Percentiles rank a stretch among this genome's conserved stretches.
phyloP scores from a whole-genome alignment of 2,888 invertebrate genomes.

The Odontomyia ornata region DNA sequence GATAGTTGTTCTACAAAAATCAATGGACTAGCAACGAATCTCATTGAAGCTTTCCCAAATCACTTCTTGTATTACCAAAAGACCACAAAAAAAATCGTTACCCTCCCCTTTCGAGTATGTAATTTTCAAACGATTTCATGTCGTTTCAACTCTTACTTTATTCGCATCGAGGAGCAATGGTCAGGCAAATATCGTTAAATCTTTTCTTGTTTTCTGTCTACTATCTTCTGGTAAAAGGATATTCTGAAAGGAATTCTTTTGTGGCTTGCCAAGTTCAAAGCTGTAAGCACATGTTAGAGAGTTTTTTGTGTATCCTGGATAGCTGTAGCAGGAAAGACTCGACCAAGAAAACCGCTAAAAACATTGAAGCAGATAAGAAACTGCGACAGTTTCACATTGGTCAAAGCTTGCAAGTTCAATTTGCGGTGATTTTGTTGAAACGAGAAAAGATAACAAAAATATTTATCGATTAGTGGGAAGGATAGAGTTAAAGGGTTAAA shows the following conservation, averaged over 20 bases:
- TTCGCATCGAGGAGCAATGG: slow-evolving; percentile 45
- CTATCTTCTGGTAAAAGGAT: not conserved
- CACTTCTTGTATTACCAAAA: too few relatives aligned
- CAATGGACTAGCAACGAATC: too few relatives aligned
- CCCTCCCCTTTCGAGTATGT: slow-evolving; percentile 43
- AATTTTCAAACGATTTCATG: slow-evolving; percentile 45
- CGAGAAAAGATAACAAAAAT: not conserved
- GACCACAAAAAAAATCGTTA: not conserved
- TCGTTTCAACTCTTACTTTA: slow-evolving; percentile 38
- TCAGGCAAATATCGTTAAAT: slow-evolving; percentile 49
- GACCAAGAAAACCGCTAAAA: slow-evolving; percentile 23
- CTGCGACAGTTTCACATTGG: slow-evolving; percentile 24
- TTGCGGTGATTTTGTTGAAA: not conserved
- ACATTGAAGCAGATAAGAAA: slow-evolving; percentile 33
- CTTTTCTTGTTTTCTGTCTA: slow-evolving; percentile 19
- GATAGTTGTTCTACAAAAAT: too few relatives aligned
- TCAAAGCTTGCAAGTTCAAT: slow-evolving; percentile 21
- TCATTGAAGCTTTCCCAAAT: too few relatives aligned
- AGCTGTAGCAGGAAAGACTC: not conserved
- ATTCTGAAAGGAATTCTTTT: slow-evolving; percentile 6
- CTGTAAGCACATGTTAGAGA: slow-evolving; percentile 1
- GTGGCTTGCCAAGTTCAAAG: not conserved
- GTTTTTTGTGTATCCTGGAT: not conserved
- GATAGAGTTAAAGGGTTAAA: too few relatives aligned
- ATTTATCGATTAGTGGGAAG: too few relatives aligned